Evolutionary conservation across 2,888 invertebrate species (phyloP), one percentile per base, ranked within the genome.

Genomic region (Bombylius major): DNA sequence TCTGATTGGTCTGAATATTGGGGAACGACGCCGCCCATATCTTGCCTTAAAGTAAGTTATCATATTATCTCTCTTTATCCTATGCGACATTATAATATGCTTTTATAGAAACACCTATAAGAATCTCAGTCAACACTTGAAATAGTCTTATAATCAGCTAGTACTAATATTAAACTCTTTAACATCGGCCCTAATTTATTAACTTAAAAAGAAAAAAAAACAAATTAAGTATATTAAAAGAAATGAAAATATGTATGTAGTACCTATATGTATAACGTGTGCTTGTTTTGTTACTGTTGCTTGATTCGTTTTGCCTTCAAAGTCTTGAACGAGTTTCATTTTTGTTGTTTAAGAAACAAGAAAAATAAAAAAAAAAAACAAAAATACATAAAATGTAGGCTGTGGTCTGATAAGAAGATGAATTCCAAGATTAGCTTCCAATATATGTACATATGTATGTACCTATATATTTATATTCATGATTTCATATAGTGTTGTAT

Each of bases 11-110:
- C 66, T 66, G 65, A 61, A 64, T 62, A 61, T 62, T 65, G 65
- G 63, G 64, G 5, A 55, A 66, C 69, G 69, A 70, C 70, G 68
- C 72, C 72, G 72, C 72, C 72, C 72, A 69, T 71, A 72, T 72
- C 71, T 69, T 70, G 65, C 71, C 70, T 69, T 65, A 65, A 49
- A 56, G 56, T 52, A 54, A 54, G 54, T 59, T 58, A 56, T 58
- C 56, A 54, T 56, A 59, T 58, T 56, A 56, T 59, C 57, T 57
- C 55, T 53, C 57, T 59, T 58, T 58, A 58, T 55, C 58, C 53
- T 50, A 55, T 57, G 57, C 51, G 57, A 57, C 57, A 57, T 55
- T 33, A 48, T 51, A 55, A 51, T 47, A 55, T 51, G 47, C 55
- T 55, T 51, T 55, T 55, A 50, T 51, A 47, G 47, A 51, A 55